These are phyloP conservation scores for Carapus acus DNA, from an alignment of 2,797 vertebrate species.

Conservation along the genomic window DNA sequence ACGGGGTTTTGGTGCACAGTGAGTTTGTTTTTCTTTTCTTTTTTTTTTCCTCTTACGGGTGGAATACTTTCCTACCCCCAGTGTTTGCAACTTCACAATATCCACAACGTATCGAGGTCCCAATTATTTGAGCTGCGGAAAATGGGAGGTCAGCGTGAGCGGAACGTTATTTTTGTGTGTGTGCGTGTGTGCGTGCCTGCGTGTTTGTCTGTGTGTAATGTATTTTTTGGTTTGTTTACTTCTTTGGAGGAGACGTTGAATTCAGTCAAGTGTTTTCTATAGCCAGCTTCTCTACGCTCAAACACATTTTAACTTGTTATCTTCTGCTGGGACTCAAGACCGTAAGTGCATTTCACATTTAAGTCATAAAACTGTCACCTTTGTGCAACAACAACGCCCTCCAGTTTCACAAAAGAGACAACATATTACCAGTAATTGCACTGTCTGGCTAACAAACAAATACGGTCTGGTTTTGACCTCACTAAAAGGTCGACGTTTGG, in stretches of 20 bases:
- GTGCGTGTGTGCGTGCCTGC: too few species aligned
- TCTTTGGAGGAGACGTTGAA: background rate
- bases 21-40: too few species aligned
- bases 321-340: background rate
- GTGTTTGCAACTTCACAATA: conserved; percentile 28
- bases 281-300: background rate
- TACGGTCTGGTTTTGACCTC: too few species aligned
- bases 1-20: too few species aligned
- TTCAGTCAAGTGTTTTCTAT: background rate
- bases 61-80: conserved; percentile 35
- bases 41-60: conserved; percentile 50
- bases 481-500: too few species aligned
- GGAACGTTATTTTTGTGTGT: too few species aligned
- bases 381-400: background rate
- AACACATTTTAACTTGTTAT: conserved; percentile 4
- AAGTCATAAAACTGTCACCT: background rate
- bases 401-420: too few species aligned
- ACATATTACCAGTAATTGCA: too few species aligned
- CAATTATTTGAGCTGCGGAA: conserved; percentile 18
- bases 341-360: background rate
- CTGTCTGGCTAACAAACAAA: too few species aligned
- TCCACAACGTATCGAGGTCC: conserved; percentile 32
- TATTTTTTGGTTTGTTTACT: too few species aligned
- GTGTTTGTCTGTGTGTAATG: too few species aligned
- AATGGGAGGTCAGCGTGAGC: too few species aligned